Conservation (phyloP, 2,797 vertebrate genomes). For the Xenentodon cancila region DNA sequence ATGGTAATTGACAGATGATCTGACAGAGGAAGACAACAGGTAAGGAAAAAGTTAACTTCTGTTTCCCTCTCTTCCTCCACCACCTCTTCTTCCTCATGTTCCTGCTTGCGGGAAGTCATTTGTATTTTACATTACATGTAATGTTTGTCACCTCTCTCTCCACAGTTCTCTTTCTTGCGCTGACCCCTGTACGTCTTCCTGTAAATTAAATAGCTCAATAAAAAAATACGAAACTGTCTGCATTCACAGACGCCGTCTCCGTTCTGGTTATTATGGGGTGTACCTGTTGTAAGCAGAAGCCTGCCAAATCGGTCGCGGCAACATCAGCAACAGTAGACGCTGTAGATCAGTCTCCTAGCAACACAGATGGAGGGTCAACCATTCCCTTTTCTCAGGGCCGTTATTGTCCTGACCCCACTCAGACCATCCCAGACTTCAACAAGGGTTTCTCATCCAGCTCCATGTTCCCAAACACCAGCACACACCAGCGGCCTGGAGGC, state of each 20-base stretch:
- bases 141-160: conserved; percentile 52
- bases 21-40: conserved; percentile 81
- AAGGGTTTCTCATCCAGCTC: conserved; percentile 75
- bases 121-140: conserved; percentile 23
- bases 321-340: conserved; percentile 36
- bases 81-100: conserved; percentile 10
- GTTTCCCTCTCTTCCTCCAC: conserved; percentile 15
- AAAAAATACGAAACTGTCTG: conserved; percentile 7
- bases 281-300: conserved; percentile 91
- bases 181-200: background rate
- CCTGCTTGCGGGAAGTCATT: conserved; percentile 22
- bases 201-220: background rate
- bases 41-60: conserved; percentile 69
- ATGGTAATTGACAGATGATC: conserved; percentile 84
- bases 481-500: conserved; percentile 55
- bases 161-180: conserved; percentile 27
- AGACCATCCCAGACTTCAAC: conserved; percentile 83
- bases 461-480: conserved; percentile 62
- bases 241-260: conserved; percentile 65
- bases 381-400: conserved; percentile 65
- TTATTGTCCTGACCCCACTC: conserved; percentile 80
- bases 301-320: conserved; percentile 62
- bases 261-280: conserved; percentile 91
- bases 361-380: conserved; percentile 60
- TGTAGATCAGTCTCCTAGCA: conserved; percentile 59